Evolutionary conservation across 2,888 invertebrate species (phyloP).

Genomic region (Plebejus melissa): DNA sequence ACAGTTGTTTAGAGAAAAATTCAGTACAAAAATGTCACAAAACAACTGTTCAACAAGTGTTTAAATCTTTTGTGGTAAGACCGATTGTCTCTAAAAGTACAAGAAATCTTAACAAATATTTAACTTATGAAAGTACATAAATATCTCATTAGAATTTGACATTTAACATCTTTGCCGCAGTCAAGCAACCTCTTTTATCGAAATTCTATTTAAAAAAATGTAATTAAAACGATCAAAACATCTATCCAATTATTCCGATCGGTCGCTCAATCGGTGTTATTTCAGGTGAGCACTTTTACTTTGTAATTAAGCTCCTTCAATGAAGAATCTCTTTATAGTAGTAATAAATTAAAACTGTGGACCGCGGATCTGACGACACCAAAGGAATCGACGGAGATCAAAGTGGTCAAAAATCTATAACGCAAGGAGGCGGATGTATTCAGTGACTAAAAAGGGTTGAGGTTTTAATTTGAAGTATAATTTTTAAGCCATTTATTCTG

Average conservation of each 20-base stretch:
- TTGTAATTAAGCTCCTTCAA: slow-evolving; percentile 6
- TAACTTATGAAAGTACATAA: not conserved
- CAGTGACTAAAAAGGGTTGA: slow-evolving; percentile 60
- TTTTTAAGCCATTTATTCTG: slow-evolving; percentile 40
- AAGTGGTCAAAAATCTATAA: slow-evolving; percentile 60
- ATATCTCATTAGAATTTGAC: not conserved
- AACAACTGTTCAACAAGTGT: too few species aligned
- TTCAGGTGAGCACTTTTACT: slow-evolving; percentile 24
- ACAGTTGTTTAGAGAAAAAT: too few species aligned
- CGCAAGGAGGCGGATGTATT: slow-evolving; percentile 60
- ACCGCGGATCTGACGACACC: slow-evolving; percentile 36
- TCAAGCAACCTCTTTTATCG: not conserved
- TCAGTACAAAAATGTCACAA: too few species aligned
- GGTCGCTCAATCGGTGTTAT: slow-evolving; percentile 12
- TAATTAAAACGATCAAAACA: slow-evolving; percentile 6
- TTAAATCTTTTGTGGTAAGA: too few species aligned
- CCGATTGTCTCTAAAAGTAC: too few species aligned
- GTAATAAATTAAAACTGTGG: slow-evolving; percentile 18
- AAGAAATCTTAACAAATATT: not conserved
- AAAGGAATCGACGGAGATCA: slow-evolving; percentile 55
- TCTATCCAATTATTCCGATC: slow-evolving; percentile 8
- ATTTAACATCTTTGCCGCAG: not conserved
- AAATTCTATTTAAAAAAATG: not conserved
- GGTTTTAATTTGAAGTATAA: slow-evolving; percentile 64
- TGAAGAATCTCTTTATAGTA: slow-evolving; percentile 26